Evolutionary conservation across 2,888 invertebrate species (phyloP).

Genomic region (Pristionchus maxplancki): DNA sequence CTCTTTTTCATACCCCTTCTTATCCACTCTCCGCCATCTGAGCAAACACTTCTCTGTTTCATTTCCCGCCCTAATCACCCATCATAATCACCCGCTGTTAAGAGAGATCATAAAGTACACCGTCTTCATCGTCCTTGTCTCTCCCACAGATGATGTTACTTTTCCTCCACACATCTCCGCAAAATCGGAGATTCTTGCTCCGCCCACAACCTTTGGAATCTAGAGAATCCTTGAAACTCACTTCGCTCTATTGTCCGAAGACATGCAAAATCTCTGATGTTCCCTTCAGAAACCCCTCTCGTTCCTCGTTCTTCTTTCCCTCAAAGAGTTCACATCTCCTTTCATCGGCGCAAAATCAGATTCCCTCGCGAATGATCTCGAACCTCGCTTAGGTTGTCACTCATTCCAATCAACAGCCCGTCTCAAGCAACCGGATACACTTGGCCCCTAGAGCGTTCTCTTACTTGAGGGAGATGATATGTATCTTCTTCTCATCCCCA

Average conservation of each 20-base stretch:
- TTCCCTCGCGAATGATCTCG: not conserved
- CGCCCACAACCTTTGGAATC: not conserved
- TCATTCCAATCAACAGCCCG: slow-evolving; percentile 20
- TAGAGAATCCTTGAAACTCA: not conserved
- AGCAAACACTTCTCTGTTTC: slow-evolving; percentile 33
- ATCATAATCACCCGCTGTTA: slow-evolving; percentile 3
- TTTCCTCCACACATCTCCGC: not conserved
- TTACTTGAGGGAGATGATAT: not conserved
- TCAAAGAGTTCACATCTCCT: not conserved
- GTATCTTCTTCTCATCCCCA: not conserved
- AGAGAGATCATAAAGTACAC: not conserved
- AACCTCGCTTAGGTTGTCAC: not conserved
- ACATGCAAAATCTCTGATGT: not conserved
- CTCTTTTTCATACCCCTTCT: slow-evolving; percentile 22
- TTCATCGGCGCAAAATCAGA: not conserved
- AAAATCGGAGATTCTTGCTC: not conserved
- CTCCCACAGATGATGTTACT: not conserved
- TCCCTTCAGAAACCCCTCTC: not conserved
- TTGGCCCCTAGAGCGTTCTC: not conserved
- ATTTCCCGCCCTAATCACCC: slow-evolving; percentile 27
- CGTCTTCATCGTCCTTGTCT: not conserved
- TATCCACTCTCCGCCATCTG: not conserved
- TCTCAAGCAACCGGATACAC: slow-evolving; percentile 11
- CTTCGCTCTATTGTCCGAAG: not conserved
- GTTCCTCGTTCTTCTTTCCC: not conserved